Evolutionary conservation across 2,888 invertebrate genomes (phyloP).

Genomic region (Harmothoe impar): DNA sequence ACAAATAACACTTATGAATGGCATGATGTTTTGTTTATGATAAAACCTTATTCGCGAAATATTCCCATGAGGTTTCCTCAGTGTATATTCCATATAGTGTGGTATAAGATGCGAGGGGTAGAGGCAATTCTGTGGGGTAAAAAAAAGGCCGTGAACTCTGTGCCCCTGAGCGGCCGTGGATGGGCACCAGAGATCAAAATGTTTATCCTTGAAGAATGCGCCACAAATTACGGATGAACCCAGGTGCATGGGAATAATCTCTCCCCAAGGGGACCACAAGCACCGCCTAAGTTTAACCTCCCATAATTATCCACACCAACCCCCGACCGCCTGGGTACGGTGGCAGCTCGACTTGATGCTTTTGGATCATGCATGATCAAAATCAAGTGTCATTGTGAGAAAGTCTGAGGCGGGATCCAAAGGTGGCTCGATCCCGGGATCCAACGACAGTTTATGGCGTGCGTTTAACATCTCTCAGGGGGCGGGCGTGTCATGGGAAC

Average conservation of each 20-base stretch:
- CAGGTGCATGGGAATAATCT: constrained; percentile 49
- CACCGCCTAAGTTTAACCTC: neutral
- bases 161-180: neutral
- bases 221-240: constrained; percentile 3
- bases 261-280: neutral
- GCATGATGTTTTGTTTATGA: no score
- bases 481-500: constrained; percentile 46
- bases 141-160: neutral
- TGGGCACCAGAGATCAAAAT: constrained; percentile 8
- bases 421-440: constrained; percentile 48
- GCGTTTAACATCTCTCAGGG: constrained; percentile 31
- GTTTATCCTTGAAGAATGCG: constrained; percentile 13
- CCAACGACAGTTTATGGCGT: neutral
- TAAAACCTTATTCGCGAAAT: no score
- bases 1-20: no score
- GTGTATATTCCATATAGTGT: no score
- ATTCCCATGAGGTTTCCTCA: no score
- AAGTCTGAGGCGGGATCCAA: constrained; percentile 6
- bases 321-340: neutral
- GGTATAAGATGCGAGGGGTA: no score
- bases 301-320: constrained; percentile 21
- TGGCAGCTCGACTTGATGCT: neutral
- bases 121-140: no score
- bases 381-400: constrained; percentile 4
- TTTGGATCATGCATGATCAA: constrained; percentile 54